Base-by-base conservation (phyloP, 2,113 vertebrate genomes). In the Xenopus tropicalis region DNA sequence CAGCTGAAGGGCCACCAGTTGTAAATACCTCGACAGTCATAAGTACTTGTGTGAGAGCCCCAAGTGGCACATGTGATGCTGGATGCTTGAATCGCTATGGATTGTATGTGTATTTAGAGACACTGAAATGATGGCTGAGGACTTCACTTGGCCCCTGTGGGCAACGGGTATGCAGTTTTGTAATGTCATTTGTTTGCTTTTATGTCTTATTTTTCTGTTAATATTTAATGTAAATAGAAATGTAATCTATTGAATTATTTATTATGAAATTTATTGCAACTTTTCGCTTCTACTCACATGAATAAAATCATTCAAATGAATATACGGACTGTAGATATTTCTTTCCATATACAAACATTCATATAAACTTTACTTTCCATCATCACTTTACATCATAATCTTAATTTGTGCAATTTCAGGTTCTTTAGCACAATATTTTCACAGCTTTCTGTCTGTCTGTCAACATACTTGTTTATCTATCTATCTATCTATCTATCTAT, bases 201-300 rank as follows among this genome's bases (percentile, higher is more conserved):
- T n/a, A n/a, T 23, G 20, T 51, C 23, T 59, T 23, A 46, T 70
- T 62, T 61, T 19, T 3, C 58, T 71, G 65, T 19, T 12, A 1
- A 9, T 52, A 46, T 61, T 43, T 77, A 62, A 75, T 48, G 61
- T 22, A 72, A 52, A 66, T 62, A 67, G 63, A 44, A 78, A 61
- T 63, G 4, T 58, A 64, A 58, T 66, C 67, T 79, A 74, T 62
- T 12, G 19, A 29, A 75, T 17, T 77, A 63, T 65, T 79, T 71
- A 62, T 78, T 78, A 62, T 66, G 43, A 61, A 43, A 66, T 5
- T 1, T 37, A 24, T 11, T 22, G 22, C 20, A 54, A 25, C 19
- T 66, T 25, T 13, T 66, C 48, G 52, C 52, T 9, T 46, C 44
- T 56, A 0, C 43, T 23, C 29, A 66, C 43, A 24, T 43, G 11